Percentiles rank a stretch among this genome's conserved stretches.
Conservation (phyloP, 1,140 invertebrate species). For the Penaeus chinensis region DNA sequence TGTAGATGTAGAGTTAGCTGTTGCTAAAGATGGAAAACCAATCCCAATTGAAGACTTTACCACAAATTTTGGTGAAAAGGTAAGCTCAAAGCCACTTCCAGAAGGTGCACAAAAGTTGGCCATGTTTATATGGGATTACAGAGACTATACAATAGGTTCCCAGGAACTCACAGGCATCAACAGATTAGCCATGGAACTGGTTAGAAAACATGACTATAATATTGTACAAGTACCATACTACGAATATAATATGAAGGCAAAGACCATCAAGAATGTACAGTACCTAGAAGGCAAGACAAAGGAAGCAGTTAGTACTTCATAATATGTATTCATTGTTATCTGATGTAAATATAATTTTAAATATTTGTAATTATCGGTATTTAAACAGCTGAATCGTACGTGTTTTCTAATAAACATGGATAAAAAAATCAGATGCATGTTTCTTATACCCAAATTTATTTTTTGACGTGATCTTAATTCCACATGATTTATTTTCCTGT, state of each 20-base stretch:
- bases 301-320: neutral
- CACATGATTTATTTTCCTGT: no score
- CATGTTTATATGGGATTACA: constrained; percentile 45
- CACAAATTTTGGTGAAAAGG: constrained; percentile 3
- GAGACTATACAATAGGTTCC: constrained; percentile 37
- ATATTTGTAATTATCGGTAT: no score
- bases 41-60: constrained; percentile 42
- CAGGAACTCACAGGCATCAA: constrained; percentile 41
- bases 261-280: constrained; percentile 48
- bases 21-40: constrained; percentile 27
- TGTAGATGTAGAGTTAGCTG: constrained; percentile 34
- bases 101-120: constrained; percentile 35
- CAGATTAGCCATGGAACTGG: constrained; percentile 24
- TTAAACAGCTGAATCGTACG: no score
- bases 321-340: neutral
- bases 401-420: no score
- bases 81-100: neutral
- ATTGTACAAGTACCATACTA: constrained; percentile 37
- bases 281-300: constrained; percentile 48
- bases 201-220: constrained; percentile 29
- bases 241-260: constrained; percentile 45
- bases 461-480: no score
- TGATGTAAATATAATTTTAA: no score
- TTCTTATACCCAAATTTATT: no score
- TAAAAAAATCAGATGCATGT: no score